These are phyloP conservation scores for Malthinus seriepunctatus DNA, from an alignment of 2,888 invertebrate genomes.

Conservation along the genomic window DNA sequence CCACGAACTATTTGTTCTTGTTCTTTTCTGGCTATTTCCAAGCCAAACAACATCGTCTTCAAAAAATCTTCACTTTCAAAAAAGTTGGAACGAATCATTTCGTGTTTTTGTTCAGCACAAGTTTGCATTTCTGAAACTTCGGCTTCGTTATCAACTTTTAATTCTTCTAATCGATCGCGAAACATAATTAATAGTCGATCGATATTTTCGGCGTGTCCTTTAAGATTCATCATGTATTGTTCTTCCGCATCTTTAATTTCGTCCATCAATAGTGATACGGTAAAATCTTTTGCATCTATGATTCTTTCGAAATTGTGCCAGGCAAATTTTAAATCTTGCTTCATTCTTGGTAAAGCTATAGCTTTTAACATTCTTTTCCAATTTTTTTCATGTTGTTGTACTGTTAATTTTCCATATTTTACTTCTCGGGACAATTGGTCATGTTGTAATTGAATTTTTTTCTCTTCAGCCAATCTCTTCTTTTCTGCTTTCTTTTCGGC, in stretches of 20 bases:
- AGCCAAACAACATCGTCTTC: slow-evolving; percentile 55
- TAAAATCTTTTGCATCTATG: slow-evolving; percentile 56
- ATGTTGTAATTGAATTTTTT: slow-evolving; percentile 42
- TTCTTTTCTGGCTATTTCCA: slow-evolving; percentile 53
- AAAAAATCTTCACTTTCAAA: slow-evolving; percentile 57
- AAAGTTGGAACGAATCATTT: slow-evolving; percentile 54
- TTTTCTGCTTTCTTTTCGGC: slow-evolving; percentile 39
- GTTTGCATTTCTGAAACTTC: slow-evolving; percentile 47
- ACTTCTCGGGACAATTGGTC: slow-evolving; percentile 51
- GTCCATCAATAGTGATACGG: slow-evolving; percentile 51
- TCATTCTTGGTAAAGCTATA: slow-evolving; percentile 51
- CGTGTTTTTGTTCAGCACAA: slow-evolving; percentile 55
- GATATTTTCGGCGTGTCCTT: slow-evolving; percentile 50
- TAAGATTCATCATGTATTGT: slow-evolving; percentile 50
- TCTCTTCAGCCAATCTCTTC: slow-evolving; percentile 39
- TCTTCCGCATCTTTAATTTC: slow-evolving; percentile 51
- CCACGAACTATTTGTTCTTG: slow-evolving; percentile 44
- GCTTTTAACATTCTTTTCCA: slow-evolving; percentile 53
- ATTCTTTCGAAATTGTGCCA: slow-evolving; percentile 55
- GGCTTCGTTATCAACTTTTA: slow-evolving; percentile 44
- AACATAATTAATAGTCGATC: slow-evolving; percentile 49
- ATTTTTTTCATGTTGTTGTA: slow-evolving; percentile 43
- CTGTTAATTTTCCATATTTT: slow-evolving; percentile 47
- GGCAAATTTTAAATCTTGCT: slow-evolving; percentile 50
- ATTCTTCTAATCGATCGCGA: slow-evolving; percentile 44